Percentiles rank a stretch among this genome's conserved stretches.
Evolutionary conservation across 2,797 vertebrate species (phyloP).

Genomic region (Rallus crepitans): DNA sequence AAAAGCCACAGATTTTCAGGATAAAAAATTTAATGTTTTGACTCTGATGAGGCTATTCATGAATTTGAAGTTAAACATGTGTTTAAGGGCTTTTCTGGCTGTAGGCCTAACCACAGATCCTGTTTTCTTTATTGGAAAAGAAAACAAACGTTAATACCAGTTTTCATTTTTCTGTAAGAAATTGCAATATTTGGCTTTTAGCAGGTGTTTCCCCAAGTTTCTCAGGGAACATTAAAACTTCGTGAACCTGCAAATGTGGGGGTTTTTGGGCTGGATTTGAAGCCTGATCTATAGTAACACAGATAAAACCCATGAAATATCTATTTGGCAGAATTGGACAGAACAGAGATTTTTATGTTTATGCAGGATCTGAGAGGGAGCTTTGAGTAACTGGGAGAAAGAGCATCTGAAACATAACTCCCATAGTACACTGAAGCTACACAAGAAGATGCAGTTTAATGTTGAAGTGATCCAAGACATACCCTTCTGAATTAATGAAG

Average conservation of each 20-base stretch:
- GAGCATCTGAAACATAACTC: not conserved
- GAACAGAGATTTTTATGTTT: not conserved
- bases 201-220: not conserved
- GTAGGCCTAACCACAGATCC: not conserved
- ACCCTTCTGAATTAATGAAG: not conserved
- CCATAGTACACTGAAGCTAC: not conserved
- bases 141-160: not conserved
- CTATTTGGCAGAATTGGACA: not conserved
- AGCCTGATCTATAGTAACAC: not conserved
- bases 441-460: not conserved
- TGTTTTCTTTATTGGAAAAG: not conserved
- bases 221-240: not conserved
- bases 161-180: not conserved
- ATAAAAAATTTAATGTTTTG: conserved; percentile 30
- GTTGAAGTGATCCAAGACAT: not conserved
- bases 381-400: not conserved
- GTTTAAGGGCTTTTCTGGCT: conserved; percentile 10
- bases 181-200: not conserved
- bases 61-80: not conserved
- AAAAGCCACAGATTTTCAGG: not conserved
- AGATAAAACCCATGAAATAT: not conserved
- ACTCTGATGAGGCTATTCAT: conserved; percentile 18
- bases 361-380: not conserved
- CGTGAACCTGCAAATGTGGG: not conserved
- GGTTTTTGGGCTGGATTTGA: not conserved